A percentile compares a stretch with the other conserved stretches of the same genome.
Evolutionary conservation across 2,888 invertebrate species (phyloP).

Genomic region (Drosophila melanocephala): DNA sequence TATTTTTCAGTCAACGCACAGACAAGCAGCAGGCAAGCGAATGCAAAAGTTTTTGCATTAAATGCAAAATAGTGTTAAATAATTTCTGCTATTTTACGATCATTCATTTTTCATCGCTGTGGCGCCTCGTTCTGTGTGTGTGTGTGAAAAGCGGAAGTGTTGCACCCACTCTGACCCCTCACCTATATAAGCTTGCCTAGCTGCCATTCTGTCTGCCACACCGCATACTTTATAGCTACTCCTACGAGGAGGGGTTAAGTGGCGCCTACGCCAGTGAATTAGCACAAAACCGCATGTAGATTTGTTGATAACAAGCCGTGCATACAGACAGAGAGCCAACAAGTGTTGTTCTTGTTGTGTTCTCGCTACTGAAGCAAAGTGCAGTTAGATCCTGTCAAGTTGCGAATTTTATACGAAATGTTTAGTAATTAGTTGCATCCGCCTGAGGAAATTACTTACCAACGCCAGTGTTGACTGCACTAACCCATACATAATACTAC

Average conservation of each 20-base stretch:
- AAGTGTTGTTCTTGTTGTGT: slow-evolving; percentile 43
- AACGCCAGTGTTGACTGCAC: slow-evolving; percentile 48
- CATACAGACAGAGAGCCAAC: slow-evolving; percentile 31
- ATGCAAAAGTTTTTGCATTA: slow-evolving; percentile 72
- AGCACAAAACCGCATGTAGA: slow-evolving; percentile 76
- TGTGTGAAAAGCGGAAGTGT: slow-evolving; percentile 55
- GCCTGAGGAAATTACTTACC: slow-evolving; percentile 77
- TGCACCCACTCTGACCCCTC: slow-evolving; percentile 5
- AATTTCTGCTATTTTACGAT: slow-evolving; percentile 74
- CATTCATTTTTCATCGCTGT: slow-evolving; percentile 61
- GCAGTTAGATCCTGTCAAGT: slow-evolving; percentile 77
- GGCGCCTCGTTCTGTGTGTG: slow-evolving; percentile 37
- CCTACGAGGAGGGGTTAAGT: slow-evolving; percentile 28
- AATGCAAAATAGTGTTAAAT: slow-evolving; percentile 79
- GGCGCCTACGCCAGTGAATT: slow-evolving; percentile 54
- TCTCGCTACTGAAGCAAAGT: slow-evolving; percentile 37
- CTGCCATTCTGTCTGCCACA: slow-evolving; percentile 40
- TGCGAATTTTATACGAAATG: slow-evolving; percentile 78
- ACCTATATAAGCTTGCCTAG: slow-evolving; percentile 5
- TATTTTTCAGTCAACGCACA: slow-evolving; percentile 58
- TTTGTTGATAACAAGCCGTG: slow-evolving; percentile 72
- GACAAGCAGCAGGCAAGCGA: slow-evolving; percentile 32
- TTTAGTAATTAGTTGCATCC: slow-evolving; percentile 82
- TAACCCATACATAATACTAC: slow-evolving; percentile 8
- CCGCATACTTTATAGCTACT: slow-evolving; percentile 64